Conservation (phyloP, 1,140 invertebrate species). For the Odontomachus brunneus region DNA sequence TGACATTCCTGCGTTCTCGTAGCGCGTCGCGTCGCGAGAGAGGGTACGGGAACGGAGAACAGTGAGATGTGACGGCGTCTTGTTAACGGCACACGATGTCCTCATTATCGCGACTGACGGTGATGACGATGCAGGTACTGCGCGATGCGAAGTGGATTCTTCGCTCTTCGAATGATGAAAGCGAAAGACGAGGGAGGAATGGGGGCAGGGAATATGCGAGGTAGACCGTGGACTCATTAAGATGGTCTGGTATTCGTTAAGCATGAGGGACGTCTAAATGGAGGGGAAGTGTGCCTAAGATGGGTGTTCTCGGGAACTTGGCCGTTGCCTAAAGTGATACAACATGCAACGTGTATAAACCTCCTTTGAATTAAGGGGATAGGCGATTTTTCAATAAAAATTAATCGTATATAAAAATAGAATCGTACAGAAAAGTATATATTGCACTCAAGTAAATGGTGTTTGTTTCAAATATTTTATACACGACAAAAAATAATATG, state of each 20-base stretch:
- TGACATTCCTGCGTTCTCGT: constrained; percentile 61
- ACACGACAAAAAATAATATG: too few relatives aligned
- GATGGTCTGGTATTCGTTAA: constrained; percentile 62
- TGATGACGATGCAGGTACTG: constrained; percentile 68
- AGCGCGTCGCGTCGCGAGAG: background rate
- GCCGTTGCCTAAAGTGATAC: background rate
- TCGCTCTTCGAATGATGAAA: constrained; percentile 56
- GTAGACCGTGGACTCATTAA: constrained; percentile 61
- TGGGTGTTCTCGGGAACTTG: constrained; percentile 21
- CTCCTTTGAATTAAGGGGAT: too few relatives aligned
- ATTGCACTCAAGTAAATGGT: too few relatives aligned
- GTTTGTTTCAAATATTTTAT: too few relatives aligned
- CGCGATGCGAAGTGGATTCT: constrained; percentile 54
- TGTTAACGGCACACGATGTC: constrained; percentile 77
- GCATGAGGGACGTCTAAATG: constrained; percentile 28
- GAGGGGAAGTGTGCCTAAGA: background rate
- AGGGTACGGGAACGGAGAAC: constrained; percentile 39
- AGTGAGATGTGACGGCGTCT: constrained; percentile 73
- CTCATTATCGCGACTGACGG: constrained; percentile 76
- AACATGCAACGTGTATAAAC: too few relatives aligned
- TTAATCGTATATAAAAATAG: too few relatives aligned
- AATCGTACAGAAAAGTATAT: too few relatives aligned
- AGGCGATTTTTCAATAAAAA: too few relatives aligned
- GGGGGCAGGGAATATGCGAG: constrained; percentile 18
- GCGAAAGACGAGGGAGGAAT: background rate